Conservation (phyloP, 1,140 invertebrate genomes). For the Metopolophium dirhodum region DNA sequence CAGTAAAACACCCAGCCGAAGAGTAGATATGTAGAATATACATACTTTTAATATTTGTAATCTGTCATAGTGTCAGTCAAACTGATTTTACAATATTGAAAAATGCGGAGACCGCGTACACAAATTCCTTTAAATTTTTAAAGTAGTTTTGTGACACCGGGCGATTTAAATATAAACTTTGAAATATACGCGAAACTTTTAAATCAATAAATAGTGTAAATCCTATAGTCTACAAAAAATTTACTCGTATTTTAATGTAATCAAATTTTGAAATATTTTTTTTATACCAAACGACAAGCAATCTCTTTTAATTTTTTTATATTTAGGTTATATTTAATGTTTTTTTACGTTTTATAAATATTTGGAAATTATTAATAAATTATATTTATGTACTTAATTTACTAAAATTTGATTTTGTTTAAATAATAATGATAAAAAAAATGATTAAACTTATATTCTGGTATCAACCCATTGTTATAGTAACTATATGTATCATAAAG, state of each 20-base stretch:
- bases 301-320: too few species aligned
- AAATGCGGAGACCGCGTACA: neutral
- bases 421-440: too few species aligned
- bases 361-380: too few species aligned
- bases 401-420: too few species aligned
- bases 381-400: too few species aligned
- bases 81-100: neutral
- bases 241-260: neutral
- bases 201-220: neutral
- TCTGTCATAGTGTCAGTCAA: neutral
- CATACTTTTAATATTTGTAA: neutral
- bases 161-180: neutral
- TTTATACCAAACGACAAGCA: neutral
- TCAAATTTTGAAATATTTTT: neutral
- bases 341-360: too few species aligned
- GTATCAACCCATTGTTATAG: too few species aligned
- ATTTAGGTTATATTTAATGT: too few species aligned
- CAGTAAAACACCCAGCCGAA: neutral
- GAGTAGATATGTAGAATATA: neutral
- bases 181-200: neutral
- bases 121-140: neutral
- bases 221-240: neutral
- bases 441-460: too few species aligned
- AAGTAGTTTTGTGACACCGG: neutral
- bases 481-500: too few species aligned